Base-by-base conservation (phyloP, 2,113 vertebrate genomes). In the Carollia perspicillata region DNA sequence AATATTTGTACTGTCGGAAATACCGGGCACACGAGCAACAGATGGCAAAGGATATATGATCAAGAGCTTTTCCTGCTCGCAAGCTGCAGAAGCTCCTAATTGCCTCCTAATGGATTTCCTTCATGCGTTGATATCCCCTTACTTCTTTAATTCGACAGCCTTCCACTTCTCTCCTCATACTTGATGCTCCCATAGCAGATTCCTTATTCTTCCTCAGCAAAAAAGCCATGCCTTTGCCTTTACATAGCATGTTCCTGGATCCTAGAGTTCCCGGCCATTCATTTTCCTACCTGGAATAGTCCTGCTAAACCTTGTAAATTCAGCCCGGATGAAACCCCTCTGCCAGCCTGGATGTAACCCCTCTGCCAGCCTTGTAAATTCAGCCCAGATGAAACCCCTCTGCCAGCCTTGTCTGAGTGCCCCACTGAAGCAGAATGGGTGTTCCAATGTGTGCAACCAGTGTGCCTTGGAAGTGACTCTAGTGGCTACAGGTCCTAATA, bases 381-480 rank as follows among this genome's bases (percentile, higher is more conserved):
- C n/a, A 55, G 26, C 20, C 68, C 20, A 22, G 4, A 16, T 2
- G 17, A 40, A 42, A 72, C 26, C 22, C 40, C 11, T 17, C 69
- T 13, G 28, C 55, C n/a, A 65, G 17, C 1, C 14, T 33, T n/a
- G 40, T 75, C 35, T 49, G 6, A 23, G 4, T 5, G 18, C 1
- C 17, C 14, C 9, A 4, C 6, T 8, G 6, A 68, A 78, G 18
- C 8, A 22, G 16, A 26, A 8, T 1, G 13, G 37, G 0, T 47
- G 2, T 5, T 37, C 30, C 26, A 30, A 12, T 53, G 3, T 18
- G 18, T n/a, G 10, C 4, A 6, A 8, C 0, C 49, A 8, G 2
- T 8, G 20, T 49, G 16, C 33, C 9, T n/a, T 68, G 20, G 44
- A 79, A 35, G 3, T 22, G 22, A 17, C 14, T 2, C 8, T 3